Conservation (phyloP, 2,113 vertebrate genomes). For the Murina feae region DNA sequence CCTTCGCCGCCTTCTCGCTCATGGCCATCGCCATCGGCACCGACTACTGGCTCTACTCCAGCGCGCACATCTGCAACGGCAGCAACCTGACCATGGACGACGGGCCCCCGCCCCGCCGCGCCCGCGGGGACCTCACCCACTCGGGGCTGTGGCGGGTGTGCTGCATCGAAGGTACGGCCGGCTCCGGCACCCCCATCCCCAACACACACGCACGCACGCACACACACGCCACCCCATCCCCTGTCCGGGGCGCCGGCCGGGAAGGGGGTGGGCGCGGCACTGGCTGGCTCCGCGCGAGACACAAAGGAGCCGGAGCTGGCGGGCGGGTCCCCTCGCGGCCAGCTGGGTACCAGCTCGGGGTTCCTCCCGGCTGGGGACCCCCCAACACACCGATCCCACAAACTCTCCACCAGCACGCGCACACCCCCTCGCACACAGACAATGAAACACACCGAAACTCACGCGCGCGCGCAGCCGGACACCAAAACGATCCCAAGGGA, state of each 20-base stretch:
- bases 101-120: constrained; percentile 69
- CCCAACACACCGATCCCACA: neutral
- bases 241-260: neutral
- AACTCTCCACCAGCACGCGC: constrained; percentile 55
- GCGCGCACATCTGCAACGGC: constrained; percentile 93
- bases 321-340: constrained; percentile 46
- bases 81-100: constrained; percentile 89
- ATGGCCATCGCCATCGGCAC: constrained; percentile 97
- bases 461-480: constrained; percentile 28
- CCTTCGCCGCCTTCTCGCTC: constrained; percentile 94
- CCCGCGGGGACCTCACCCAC: constrained; percentile 85
- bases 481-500: constrained; percentile 51
- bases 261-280: constrained; percentile 51
- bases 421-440: constrained; percentile 58
- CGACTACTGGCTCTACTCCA: constrained; percentile 96
- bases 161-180: constrained; percentile 91
- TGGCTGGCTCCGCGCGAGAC: constrained; percentile 44
- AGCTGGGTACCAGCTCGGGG: neutral
- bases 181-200: neutral
- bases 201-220: neutral
- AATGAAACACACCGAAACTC: constrained; percentile 69
- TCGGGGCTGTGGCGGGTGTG: constrained; percentile 96
- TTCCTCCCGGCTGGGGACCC: neutral
- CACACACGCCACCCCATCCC: neutral
- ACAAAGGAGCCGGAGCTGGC: constrained; percentile 59